These are phyloP conservation scores for Anastrepha obliqua DNA, from an alignment of 1,140 invertebrate genomes.

Conservation along the genomic window DNA sequence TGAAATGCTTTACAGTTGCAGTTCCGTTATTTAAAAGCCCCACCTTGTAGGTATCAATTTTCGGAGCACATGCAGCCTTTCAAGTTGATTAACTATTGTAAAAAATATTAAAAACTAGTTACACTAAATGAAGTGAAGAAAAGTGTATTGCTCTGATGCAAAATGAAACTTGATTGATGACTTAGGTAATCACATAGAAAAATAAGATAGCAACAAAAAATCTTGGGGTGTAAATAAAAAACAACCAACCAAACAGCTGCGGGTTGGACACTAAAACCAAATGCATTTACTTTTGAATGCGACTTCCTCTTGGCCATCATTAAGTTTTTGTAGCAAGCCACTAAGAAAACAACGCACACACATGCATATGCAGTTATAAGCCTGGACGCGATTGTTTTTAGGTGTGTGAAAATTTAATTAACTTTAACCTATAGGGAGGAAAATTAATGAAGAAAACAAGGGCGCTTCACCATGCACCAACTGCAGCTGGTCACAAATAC, in stretches of 20 bases:
- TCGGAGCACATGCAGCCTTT: not conserved
- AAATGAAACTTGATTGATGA: slow-evolving; percentile 1
- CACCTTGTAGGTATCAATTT: no score
- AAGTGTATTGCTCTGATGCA: not conserved
- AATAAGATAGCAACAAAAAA: no score
- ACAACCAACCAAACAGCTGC: not conserved
- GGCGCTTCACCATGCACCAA: not conserved
- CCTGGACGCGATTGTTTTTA: not conserved
- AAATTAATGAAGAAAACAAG: slow-evolving; percentile 17
- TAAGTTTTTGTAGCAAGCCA: not conserved
- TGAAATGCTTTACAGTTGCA: no score
- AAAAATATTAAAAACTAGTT: not conserved
- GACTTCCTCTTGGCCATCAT: not conserved
- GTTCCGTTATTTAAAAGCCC: no score
- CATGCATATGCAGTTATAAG: not conserved
- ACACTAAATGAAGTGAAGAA: not conserved
- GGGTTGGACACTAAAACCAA: not conserved
- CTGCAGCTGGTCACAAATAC: not conserved
- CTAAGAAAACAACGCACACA: not conserved
- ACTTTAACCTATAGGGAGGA: not conserved
- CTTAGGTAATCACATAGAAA: not conserved
- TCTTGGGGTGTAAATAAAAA: not conserved
- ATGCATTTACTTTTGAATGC: not conserved
- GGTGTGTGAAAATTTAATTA: slow-evolving; percentile 43
- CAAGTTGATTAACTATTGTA: not conserved